A percentile compares a stretch with the other conserved stretches of the same genome.
These are phyloP conservation scores for Apteryx mantelli DNA, from an alignment of 2,113 vertebrate genomes.

Conservation along the genomic window DNA sequence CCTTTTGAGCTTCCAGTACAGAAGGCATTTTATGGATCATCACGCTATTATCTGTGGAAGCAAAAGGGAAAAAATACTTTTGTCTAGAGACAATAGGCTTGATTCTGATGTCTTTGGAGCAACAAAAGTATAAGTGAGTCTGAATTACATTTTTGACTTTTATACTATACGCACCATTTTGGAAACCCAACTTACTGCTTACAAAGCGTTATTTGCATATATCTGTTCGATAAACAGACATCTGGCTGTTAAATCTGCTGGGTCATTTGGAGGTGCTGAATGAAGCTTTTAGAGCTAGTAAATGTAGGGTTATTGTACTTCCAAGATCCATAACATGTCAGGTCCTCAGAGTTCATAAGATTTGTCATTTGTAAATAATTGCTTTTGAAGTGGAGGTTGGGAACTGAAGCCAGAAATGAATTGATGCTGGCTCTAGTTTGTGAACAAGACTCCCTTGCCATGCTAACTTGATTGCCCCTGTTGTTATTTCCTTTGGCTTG, in stretches of 20 bases:
- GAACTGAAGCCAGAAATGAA: slow-evolving; percentile 25
- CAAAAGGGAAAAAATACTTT: not conserved
- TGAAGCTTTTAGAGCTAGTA: slow-evolving; percentile 16
- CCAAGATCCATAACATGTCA: not conserved
- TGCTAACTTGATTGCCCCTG: not conserved
- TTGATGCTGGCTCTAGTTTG: not conserved
- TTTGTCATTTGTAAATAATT: slow-evolving; percentile 6
- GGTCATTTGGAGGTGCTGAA: not conserved
- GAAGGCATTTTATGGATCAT: slow-evolving; percentile 44
- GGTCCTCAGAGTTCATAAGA: not conserved
- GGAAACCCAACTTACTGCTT: not conserved
- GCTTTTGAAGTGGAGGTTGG: slow-evolving; percentile 5
- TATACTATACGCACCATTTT: not conserved
- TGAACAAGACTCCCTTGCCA: slow-evolving; percentile 39
- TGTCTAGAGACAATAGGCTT: slow-evolving; percentile 24
- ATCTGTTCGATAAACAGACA: slow-evolving; percentile 23
- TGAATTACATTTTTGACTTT: not conserved
- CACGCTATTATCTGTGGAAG: slow-evolving; percentile 3
- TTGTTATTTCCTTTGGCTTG: not conserved
- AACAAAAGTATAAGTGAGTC: not conserved
- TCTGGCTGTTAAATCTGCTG: slow-evolving; percentile 17
- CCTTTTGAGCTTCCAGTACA: slow-evolving; percentile 7
- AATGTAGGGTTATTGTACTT: slow-evolving; percentile 22
- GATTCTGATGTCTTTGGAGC: slow-evolving; percentile 24
- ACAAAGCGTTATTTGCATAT: slow-evolving; percentile 16